Evolutionary conservation across 2,888 invertebrate genomes (phyloP).

Genomic region (Sarcophaga variegata): DNA sequence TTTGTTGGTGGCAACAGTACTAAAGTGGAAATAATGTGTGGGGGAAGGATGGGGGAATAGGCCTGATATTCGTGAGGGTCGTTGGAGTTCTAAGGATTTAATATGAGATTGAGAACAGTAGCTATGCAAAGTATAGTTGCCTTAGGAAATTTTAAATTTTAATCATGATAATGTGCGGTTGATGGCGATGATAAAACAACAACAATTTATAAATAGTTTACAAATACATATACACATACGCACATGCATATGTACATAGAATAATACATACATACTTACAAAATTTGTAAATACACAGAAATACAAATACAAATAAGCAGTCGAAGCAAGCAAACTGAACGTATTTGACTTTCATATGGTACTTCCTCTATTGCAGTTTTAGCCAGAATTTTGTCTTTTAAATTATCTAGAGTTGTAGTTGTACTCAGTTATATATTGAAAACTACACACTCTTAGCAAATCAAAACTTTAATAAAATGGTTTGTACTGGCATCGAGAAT

Average conservation of each 20-base stretch:
- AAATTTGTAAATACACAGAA: not conserved
- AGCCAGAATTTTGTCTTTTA: too few species aligned
- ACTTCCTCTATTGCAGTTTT: too few species aligned
- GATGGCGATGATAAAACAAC: constrained; percentile 66
- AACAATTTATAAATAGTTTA: constrained; percentile 13
- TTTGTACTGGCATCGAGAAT: too few species aligned
- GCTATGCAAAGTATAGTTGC: constrained; percentile 16
- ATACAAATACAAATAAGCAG: too few species aligned
- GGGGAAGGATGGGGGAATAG: not conserved
- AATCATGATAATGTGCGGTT: constrained; percentile 75
- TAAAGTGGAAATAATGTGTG: not conserved
- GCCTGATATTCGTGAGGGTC: constrained; percentile 6
- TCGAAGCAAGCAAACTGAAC: too few species aligned
- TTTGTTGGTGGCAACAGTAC: not conserved
- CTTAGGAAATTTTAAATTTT: constrained; percentile 74
- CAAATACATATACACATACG: not conserved
- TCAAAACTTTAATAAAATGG: too few species aligned
- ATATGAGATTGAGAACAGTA: not conserved
- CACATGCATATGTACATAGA: not conserved
- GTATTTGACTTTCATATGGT: too few species aligned
- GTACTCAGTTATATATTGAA: too few species aligned
- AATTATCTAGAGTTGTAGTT: too few species aligned
- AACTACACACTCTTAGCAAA: too few species aligned
- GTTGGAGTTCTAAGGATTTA: not conserved
- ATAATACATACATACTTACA: not conserved